These are phyloP conservation scores for Diabrotica virgifera DNA, from an alignment of 1,140 invertebrate species.

Conservation along the genomic window DNA sequence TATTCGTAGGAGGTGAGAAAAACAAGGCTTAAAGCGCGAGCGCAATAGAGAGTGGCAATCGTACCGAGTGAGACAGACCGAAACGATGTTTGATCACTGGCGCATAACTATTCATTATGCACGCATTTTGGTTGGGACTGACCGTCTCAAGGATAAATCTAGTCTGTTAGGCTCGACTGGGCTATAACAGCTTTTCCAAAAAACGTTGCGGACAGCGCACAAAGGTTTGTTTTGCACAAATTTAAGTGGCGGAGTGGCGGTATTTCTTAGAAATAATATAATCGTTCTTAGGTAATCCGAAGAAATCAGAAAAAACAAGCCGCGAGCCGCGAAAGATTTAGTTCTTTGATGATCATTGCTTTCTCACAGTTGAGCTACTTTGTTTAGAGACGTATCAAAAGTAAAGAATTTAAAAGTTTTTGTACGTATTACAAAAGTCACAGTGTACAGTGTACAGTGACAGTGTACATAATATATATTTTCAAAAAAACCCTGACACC, in stretches of 20 bases:
- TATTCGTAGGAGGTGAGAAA: slow-evolving; percentile 19
- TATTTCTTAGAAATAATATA: not conserved
- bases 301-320: not conserved
- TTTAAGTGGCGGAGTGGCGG: not conserved
- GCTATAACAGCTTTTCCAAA: slow-evolving; percentile 8
- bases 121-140: slow-evolving; percentile 43
- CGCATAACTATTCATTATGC: slow-evolving; percentile 45
- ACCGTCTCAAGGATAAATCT: slow-evolving; percentile 44
- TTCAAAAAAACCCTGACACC: too few relatives aligned
- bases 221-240: not conserved
- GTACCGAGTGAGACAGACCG: slow-evolving; percentile 17
- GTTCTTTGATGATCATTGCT: too few relatives aligned
- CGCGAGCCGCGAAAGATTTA: too few relatives aligned
- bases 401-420: too few relatives aligned
- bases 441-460: too few relatives aligned
- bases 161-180: slow-evolving; percentile 32
- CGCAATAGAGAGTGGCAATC: not conserved
- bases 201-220: not conserved
- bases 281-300: not conserved
- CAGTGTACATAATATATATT: too few relatives aligned
- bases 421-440: too few relatives aligned
- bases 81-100: slow-evolving; percentile 41
- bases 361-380: too few relatives aligned
- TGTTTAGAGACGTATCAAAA: too few relatives aligned
- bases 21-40: slow-evolving; percentile 4